Percentiles rank a stretch among this genome's conserved stretches.
phyloP scores from a whole-genome alignment of 2,113 vertebrate genomes.

The Thomomys bottae region DNA sequence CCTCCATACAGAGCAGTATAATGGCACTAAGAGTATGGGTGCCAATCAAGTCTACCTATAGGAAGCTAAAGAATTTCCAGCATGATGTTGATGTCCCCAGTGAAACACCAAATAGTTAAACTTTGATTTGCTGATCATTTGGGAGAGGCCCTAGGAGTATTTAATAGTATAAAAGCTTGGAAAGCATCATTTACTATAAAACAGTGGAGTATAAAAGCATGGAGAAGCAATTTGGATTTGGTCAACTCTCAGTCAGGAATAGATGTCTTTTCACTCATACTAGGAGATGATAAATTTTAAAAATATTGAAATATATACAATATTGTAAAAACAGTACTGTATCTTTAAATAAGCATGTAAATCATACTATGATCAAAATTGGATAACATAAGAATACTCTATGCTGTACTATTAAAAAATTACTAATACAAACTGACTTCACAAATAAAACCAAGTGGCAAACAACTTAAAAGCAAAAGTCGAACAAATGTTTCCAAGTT shows the following conservation, averaged over 20 bases:
- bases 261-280: background rate
- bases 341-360: background rate
- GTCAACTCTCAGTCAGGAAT: background rate
- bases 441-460: constrained; percentile 53
- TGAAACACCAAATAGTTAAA: background rate
- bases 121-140: background rate
- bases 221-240: background rate
- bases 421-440: constrained; percentile 24
- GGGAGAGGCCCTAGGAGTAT: background rate
- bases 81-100: background rate
- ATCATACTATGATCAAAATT: constrained; percentile 37
- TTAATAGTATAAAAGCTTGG: background rate
- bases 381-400: background rate
- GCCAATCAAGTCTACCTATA: background rate
- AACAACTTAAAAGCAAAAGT: constrained; percentile 17
- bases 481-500: constrained; percentile 53
- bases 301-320: too few relatives aligned
- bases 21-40: background rate
- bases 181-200: constrained; percentile 11
- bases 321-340: background rate
- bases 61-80: background rate
- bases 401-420: constrained; percentile 10
- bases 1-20: background rate
- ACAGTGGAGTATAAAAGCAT: too few relatives aligned
- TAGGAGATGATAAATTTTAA: background rate